Evolutionary conservation across 2,113 vertebrate genomes (phyloP).

Genomic region (Lophochroa leadbeateri): DNA sequence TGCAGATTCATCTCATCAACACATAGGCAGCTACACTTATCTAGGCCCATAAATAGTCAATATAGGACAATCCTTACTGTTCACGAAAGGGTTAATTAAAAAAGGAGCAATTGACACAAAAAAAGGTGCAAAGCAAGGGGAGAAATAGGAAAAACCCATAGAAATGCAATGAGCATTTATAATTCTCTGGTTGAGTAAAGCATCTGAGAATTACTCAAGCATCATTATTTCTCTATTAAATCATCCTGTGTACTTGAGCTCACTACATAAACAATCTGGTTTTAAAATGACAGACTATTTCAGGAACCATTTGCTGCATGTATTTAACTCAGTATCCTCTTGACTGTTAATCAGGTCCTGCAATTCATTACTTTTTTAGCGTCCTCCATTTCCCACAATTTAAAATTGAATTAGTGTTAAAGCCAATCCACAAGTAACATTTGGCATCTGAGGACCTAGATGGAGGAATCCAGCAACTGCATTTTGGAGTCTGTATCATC

Average conservation of each 20-base stretch:
- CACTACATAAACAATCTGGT: background rate
- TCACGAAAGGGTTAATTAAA: background rate
- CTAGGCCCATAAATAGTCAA: background rate
- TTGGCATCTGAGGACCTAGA: background rate
- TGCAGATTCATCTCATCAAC: background rate
- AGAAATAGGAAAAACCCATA: background rate
- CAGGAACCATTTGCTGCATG: background rate
- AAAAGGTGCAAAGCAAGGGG: background rate
- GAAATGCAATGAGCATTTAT: background rate
- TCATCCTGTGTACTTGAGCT: background rate
- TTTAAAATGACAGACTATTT: background rate
- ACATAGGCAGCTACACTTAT: background rate
- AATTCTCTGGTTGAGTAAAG: background rate
- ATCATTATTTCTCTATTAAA: background rate
- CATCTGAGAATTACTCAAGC: background rate
- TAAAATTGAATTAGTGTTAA: background rate
- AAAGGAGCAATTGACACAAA: background rate
- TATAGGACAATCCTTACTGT: background rate
- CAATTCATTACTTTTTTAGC: background rate
- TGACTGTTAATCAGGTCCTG: background rate
- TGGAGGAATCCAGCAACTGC: background rate
- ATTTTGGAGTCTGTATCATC: background rate
- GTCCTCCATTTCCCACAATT: background rate
- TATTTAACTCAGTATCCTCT: background rate
- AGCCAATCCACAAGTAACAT: background rate